Evolutionary conservation across 2,888 invertebrate species (phyloP), one percentile per base, ranked within the genome.

Genomic region (Ormyrus nitidulus): DNA sequence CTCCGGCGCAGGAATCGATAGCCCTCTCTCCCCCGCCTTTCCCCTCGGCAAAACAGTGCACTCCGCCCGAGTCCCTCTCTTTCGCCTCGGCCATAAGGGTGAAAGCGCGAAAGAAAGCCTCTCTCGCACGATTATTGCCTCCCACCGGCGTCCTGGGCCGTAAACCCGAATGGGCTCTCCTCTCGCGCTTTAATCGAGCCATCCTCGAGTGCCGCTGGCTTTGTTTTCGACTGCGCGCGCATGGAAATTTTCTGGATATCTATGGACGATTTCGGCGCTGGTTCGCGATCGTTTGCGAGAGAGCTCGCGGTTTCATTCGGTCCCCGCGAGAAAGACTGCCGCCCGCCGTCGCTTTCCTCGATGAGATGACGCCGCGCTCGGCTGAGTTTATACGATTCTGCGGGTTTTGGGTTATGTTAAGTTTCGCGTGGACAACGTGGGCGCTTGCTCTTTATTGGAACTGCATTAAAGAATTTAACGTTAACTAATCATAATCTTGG

Each of bases 81-180:
- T 4, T 44, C 54, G 8, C 53, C 48, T 48, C 13, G n/a, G 54
- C 54, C 5, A 19, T 1, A 44, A 46, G 66, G 62, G 76, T 80
- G 81, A 77, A 72, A 82, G 61, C 77, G 73, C 34, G 56, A 69
- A 73, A 69, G 81, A 83, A 34, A 79, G 79, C 69, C 51, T 84
- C 51, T 84, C 34, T 83, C 61, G 84, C 83, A 85, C 85, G 85
- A 88, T 89, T 89, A 89, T 89, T 88, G 87, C 88, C 19, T 2
- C 19, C 19, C 19, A 1, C 85, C 87, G 88, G 88, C 53, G 85
- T 83, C 82, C 84, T 83, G 84, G 84, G 87, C 89, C 86, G 88
- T 89, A 89, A 89, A 89, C 88, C 86, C 86, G 83, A 89, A 89
- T 88, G 86, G 87, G 34, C 84, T 81, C 83, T 82, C 81, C 34